These are phyloP conservation scores for Sceloporus undulatus DNA, from an alignment of 2,113 vertebrate genomes.

Conservation along the genomic window DNA sequence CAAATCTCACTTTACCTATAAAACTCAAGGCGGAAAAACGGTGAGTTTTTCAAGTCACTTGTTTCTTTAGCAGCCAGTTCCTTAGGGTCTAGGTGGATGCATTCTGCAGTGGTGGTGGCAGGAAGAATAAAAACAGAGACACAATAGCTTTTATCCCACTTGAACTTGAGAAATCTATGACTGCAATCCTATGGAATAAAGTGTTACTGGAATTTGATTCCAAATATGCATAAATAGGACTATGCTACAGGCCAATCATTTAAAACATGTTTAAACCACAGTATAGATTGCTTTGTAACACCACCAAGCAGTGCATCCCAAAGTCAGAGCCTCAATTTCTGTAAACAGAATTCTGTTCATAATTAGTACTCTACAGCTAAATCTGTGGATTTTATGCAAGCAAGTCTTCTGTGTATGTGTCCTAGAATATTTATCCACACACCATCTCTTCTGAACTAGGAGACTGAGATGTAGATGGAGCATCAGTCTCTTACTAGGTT, in stretches of 20 bases:
- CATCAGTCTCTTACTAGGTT: not conserved
- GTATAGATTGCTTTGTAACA: no score
- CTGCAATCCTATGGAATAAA: not conserved
- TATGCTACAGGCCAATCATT: not conserved
- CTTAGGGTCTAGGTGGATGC: slow-evolving; percentile 81
- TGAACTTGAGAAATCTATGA: not conserved
- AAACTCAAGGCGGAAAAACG: slow-evolving; percentile 93
- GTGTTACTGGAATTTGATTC: not conserved
- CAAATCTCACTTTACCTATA: slow-evolving; percentile 84
- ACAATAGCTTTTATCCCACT: not conserved
- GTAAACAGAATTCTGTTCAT: not conserved
- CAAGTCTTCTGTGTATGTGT: not conserved
- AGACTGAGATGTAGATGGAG: not conserved
- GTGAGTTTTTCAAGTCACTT: slow-evolving; percentile 81
- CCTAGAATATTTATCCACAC: not conserved
- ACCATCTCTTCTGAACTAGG: not conserved
- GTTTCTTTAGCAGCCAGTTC: slow-evolving; percentile 55
- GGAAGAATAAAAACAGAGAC: slow-evolving; percentile 27
- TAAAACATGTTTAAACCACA: not conserved
- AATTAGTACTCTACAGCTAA: not conserved
- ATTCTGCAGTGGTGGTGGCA: slow-evolving; percentile 76
- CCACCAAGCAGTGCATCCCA: not conserved
- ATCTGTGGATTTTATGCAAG: not conserved
- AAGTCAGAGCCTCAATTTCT: not conserved
- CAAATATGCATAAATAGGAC: not conserved